phyloP scores from a whole-genome alignment of 1,140 invertebrate genomes.

The Ips nitidus region DNA sequence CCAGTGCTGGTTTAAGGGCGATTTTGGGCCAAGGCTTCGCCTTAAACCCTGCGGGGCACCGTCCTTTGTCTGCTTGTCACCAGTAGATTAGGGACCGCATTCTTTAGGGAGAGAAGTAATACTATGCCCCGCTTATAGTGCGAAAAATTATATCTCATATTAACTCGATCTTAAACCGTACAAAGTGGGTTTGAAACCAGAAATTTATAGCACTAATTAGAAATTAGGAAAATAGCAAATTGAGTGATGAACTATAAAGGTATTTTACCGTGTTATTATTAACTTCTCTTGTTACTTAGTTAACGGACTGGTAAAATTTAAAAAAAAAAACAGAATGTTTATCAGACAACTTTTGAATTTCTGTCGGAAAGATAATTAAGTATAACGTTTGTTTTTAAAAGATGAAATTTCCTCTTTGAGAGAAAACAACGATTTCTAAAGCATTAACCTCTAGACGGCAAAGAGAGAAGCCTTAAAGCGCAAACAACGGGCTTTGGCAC shows the following conservation, averaged over 20 bases:
- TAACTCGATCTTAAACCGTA: not conserved
- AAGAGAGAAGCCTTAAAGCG: no score
- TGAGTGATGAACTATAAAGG: not conserved
- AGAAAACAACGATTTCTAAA: no score
- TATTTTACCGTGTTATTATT: no score
- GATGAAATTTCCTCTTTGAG: no score
- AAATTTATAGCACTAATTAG: not conserved
- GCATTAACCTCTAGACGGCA: no score
- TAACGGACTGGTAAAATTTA: no score
- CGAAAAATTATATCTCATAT: slow-evolving; percentile 33
- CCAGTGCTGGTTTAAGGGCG: slow-evolving; percentile 19
- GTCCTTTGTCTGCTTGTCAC: slow-evolving; percentile 45
- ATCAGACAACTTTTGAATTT: no score
- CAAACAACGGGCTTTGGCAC: slow-evolving; percentile 8
- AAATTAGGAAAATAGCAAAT: not conserved
- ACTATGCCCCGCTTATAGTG: slow-evolving; percentile 24
- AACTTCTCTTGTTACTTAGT: no score
- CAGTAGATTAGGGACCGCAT: slow-evolving; percentile 42
- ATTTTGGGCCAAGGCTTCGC: slow-evolving; percentile 28
- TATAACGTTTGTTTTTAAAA: no score
- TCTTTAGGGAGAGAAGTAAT: slow-evolving; percentile 33
- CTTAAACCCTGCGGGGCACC: slow-evolving; percentile 40
- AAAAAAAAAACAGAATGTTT: no score
- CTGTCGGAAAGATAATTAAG: no score
- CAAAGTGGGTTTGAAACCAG: no score